Evolutionary conservation across 2,797 vertebrate species (phyloP).

Genomic region (Momotus momota): DNA sequence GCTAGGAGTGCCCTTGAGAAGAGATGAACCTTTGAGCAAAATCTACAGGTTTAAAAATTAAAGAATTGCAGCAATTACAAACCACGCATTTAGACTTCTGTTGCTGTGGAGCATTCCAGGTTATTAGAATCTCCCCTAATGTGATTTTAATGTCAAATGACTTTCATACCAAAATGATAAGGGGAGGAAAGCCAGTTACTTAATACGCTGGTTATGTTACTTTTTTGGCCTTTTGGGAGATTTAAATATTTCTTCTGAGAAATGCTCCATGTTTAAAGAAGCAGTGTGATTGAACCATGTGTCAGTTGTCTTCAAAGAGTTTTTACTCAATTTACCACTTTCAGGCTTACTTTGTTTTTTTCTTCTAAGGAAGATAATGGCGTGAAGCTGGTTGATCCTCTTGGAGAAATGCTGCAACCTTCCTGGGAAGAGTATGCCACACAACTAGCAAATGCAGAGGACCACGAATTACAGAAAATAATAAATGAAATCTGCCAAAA

Average conservation of each 20-base stretch:
- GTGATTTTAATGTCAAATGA: background rate
- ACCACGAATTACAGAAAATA: slow-evolving; percentile 78
- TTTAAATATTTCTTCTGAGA: background rate
- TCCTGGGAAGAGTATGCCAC: slow-evolving; percentile 93
- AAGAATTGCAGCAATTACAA: background rate
- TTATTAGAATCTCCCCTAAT: background rate
- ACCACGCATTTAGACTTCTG: background rate
- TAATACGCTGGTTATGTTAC: rapidly evolving
- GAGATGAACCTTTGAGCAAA: background rate
- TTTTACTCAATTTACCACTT: background rate
- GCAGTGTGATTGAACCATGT: background rate
- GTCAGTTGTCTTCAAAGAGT: background rate
- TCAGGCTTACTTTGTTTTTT: background rate
- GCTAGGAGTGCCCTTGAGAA: background rate
- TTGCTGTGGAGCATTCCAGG: background rate
- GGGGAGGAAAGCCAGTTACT: background rate
- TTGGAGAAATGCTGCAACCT: slow-evolving; percentile 93
- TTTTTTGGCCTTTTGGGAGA: background rate
- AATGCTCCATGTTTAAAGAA: background rate
- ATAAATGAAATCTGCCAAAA: slow-evolving; percentile 84
- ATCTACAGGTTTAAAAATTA: background rate
- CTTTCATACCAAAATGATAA: background rate
- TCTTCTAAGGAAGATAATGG: slow-evolving; percentile 91
- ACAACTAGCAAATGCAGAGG: slow-evolving; percentile 89
- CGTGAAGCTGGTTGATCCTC: slow-evolving; percentile 92